These are phyloP conservation scores for Siniperca scherzeri DNA, from an alignment of 2,797 vertebrate genomes.

Conservation along the genomic window DNA sequence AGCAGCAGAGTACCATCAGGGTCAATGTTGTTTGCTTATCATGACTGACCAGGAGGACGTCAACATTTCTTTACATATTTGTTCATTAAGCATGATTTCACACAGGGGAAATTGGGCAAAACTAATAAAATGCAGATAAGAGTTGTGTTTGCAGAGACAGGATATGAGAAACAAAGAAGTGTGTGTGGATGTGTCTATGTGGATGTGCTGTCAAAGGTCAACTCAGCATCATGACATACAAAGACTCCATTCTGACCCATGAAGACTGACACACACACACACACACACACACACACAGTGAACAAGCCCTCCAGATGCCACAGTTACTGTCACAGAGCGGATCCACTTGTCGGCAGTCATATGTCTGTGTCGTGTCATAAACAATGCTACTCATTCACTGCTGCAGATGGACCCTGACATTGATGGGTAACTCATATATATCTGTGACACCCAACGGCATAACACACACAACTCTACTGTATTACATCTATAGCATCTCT, in stretches of 20 bases:
- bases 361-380: conserved; percentile 59
- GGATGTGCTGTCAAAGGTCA: conserved; percentile 60
- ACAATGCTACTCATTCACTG: conserved; percentile 73
- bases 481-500: conserved; percentile 51
- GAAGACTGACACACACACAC: conserved; percentile 31
- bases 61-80: neutral
- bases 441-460: conserved; percentile 69
- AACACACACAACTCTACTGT: conserved; percentile 72
- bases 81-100: conserved; percentile 1
- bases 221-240: conserved; percentile 58
- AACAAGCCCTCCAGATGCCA: conserved; percentile 59
- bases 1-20: neutral
- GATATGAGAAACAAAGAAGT: conserved; percentile 58
- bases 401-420: conserved; percentile 58
- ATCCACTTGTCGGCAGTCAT: conserved; percentile 75
- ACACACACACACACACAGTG: conserved; percentile 40
- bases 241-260: conserved; percentile 64
- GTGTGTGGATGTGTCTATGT: conserved; percentile 40
- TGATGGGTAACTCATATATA: conserved; percentile 63
- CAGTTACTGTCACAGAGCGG: conserved; percentile 72
- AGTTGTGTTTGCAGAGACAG: conserved; percentile 61
- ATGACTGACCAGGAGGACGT: neutral
- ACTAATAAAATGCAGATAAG: conserved; percentile 48
- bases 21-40: conserved; percentile 15
- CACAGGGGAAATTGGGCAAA: neutral